Evolutionary conservation across 2,113 vertebrate species (phyloP), one percentile per base, ranked within the genome.

Genomic region (Nothobranchius furzeri): DNA sequence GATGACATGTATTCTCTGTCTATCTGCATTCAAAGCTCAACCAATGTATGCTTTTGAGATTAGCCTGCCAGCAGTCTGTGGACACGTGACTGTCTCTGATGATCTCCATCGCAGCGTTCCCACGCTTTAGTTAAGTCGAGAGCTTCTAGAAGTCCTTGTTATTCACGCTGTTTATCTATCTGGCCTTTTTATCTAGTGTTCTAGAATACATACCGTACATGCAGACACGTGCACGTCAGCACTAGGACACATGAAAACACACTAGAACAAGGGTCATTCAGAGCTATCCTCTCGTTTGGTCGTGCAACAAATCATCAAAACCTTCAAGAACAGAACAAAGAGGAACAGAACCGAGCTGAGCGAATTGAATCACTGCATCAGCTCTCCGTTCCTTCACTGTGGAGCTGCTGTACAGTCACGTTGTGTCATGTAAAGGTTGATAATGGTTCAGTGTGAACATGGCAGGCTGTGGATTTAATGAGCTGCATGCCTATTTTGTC

Each of bases 151-250:
- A 90, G 77, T 87, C 78, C 75, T 90, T 78, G 89, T 87, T 89
- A 88, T 90, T 88, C 84, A 78, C 86, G 85, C 78, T 75, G 87
- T 92, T 90, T 85, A 86, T 90, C 79, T 88, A 87, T 80, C 78
- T 74, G 73, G 70, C 75, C 71, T 57, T 68, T 60, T 81, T 6
- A 12, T 85, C 74, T 83, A 72, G 66, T 36, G 77, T 68, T 73
- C 64, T 68, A 57, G 43, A 68, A 75, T 6, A 61, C 17, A 15
- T n/a, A 20, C 56, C 51, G 48, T 64, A 14, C 59, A 64, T 53
- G 20, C 30, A 30, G 4, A 30, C 52, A 52, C 49, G 73, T 52
- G 37, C 37, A 69, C 53, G 45, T 56, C 14, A 37, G 59, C 42
- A 50, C 7, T 45, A 47, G 30, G 40, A 69, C 51, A 45, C 12